These are phyloP conservation scores for Rhodeus uyekii DNA, from an alignment of 2,797 vertebrate genomes.

Conservation along the genomic window DNA sequence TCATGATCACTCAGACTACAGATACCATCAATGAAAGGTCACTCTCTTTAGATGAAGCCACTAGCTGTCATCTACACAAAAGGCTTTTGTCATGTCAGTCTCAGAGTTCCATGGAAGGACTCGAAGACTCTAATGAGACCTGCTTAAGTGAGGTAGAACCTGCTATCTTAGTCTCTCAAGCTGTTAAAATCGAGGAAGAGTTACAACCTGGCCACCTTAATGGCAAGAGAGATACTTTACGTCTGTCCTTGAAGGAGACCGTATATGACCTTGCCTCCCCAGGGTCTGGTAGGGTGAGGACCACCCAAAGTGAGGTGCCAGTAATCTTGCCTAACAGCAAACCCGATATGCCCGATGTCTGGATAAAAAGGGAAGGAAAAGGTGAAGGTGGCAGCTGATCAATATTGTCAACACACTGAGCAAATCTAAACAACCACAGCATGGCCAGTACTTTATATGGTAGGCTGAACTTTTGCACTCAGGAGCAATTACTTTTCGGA, in stretches of 20 bases:
- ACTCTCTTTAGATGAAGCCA: conserved; percentile 65
- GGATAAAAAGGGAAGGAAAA: conserved; percentile 87
- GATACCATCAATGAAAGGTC: conserved; percentile 70
- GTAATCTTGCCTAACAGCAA: conserved; percentile 96
- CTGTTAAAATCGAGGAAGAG: conserved; percentile 60
- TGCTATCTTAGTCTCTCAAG: conserved; percentile 65
- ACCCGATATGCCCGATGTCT: conserved; percentile 93
- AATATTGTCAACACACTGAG: conserved; percentile 28
- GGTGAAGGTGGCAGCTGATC: conserved; percentile 73
- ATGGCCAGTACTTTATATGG: conserved; percentile 35
- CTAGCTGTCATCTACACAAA: conserved; percentile 58
- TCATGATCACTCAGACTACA: conserved; percentile 71
- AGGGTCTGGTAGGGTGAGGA: conserved; percentile 78
- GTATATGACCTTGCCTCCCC: conserved; percentile 83
- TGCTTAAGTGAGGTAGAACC: conserved; percentile 87
- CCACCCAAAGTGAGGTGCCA: conserved; percentile 77
- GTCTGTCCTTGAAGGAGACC: conserved; percentile 88
- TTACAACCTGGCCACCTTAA: conserved; percentile 89
- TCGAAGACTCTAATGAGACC: conserved; percentile 90
- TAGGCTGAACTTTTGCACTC: conserved; percentile 38
- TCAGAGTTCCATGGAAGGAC: conserved; percentile 87
- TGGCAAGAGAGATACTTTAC: conserved; percentile 88
- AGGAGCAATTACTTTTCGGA: conserved; percentile 13
- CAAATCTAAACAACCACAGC: conserved; percentile 53
- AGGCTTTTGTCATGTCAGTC: conserved; percentile 73